Evolutionary conservation across 2,888 invertebrate genomes (phyloP).

Genomic region (Brachycybe producta): DNA sequence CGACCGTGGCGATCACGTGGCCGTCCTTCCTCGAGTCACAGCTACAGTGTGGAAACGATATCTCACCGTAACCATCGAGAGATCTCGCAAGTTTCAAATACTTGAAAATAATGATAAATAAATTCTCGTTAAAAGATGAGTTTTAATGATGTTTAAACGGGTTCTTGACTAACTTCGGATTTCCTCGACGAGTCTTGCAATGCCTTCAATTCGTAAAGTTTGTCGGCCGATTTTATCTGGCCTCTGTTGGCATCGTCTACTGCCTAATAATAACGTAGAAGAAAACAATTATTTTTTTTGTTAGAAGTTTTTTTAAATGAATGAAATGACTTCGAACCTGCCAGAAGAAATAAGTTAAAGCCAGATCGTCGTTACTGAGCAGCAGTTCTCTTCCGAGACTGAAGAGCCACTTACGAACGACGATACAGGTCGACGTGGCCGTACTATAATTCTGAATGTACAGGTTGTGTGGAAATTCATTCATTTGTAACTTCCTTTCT

Average conservation of each 20-base stretch:
- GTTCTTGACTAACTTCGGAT: constrained; percentile 45
- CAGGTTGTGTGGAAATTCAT: constrained; percentile 91
- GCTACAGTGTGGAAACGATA: constrained; percentile 86
- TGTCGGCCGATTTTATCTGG: constrained; percentile 74
- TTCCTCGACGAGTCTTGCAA: constrained; percentile 80
- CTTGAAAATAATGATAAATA: constrained; percentile 28
- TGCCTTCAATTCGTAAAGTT: constrained; percentile 90
- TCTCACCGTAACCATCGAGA: constrained; percentile 82
- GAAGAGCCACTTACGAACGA: constrained; percentile 79
- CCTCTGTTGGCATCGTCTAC: constrained; percentile 92
- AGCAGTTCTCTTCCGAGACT: constrained; percentile 53
- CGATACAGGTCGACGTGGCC: constrained; percentile 85
- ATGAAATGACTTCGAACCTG: constrained; percentile 39
- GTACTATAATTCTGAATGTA: constrained; percentile 99
- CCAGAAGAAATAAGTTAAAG: constrained; percentile 75
- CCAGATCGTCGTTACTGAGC: constrained; percentile 53
- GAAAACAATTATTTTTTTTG: not conserved
- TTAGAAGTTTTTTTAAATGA: not conserved
- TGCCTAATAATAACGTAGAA: constrained; percentile 40
- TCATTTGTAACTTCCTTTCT: constrained; percentile 85
- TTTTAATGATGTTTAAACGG: not conserved
- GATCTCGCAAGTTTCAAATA: constrained; percentile 72
- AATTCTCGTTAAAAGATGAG: not conserved
- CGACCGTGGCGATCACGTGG: constrained; percentile 63
- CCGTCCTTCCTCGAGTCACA: constrained; percentile 83